Conservation (phyloP, 35 echinoderm and acorn worm genomes). For the Hemicentrotus pulcherrimus region DNA sequence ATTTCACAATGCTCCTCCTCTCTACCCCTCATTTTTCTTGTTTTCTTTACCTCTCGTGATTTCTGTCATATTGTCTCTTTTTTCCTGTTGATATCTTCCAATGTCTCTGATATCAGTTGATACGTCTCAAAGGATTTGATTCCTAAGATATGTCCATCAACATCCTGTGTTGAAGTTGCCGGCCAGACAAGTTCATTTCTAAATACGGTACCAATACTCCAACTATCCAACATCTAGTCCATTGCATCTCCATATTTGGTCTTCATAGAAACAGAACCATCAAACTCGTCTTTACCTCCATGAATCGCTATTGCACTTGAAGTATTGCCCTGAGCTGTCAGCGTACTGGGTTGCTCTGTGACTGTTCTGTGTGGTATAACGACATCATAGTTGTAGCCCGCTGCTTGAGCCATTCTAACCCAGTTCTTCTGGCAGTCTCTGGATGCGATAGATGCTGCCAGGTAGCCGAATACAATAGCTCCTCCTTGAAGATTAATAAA, state of each 20-base stretch:
- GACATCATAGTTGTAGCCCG: background rate
- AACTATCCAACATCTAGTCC: background rate
- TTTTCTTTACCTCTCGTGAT: too few species aligned
- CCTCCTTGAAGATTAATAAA: background rate
- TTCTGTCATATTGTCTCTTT: too few species aligned
- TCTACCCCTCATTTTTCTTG: too few species aligned
- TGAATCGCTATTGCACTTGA: background rate
- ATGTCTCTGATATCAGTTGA: too few species aligned
- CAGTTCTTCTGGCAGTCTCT: conserved; percentile 33
- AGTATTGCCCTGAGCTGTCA: background rate
- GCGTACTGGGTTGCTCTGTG: background rate
- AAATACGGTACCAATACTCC: background rate
- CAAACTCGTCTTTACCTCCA: background rate
- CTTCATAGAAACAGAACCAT: background rate
- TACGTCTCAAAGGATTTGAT: background rate
- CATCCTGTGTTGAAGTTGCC: background rate
- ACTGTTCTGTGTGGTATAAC: background rate
- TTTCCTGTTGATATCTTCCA: too few species aligned
- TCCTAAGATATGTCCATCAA: background rate
- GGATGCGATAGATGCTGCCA: conserved; percentile 19
- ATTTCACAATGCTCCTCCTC: too few species aligned
- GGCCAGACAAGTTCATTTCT: background rate
- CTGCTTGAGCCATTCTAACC: conserved; percentile 5
- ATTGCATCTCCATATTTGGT: conserved; percentile 48
- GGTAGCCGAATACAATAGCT: conserved; percentile 8